Evolutionary conservation across 2,113 vertebrate genomes (phyloP).

Genomic region (Oryzias woworae): DNA sequence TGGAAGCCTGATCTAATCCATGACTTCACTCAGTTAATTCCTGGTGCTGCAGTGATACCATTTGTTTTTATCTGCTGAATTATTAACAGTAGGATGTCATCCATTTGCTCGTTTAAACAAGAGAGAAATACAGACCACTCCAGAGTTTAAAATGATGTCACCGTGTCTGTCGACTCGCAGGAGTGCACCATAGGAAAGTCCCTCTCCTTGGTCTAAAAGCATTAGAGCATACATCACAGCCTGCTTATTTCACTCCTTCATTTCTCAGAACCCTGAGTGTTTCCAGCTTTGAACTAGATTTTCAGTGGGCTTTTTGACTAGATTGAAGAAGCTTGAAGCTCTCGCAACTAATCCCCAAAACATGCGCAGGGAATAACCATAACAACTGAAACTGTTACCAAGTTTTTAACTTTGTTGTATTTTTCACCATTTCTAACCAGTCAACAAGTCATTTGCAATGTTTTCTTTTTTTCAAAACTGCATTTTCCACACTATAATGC

Average conservation of each 20-base stretch:
- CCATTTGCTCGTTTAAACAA: neutral
- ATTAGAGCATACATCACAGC: slow-evolving; percentile 45
- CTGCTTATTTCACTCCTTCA: slow-evolving; percentile 34
- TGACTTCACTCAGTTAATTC: slow-evolving; percentile 50
- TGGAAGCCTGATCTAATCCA: slow-evolving; percentile 32
- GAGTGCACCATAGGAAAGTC: slow-evolving; percentile 27
- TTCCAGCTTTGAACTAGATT: neutral
- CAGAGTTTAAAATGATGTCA: slow-evolving; percentile 40
- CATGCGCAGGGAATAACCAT: neutral
- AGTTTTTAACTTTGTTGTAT: too few relatives aligned
- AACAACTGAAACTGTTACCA: too few relatives aligned
- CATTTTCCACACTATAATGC: too few relatives aligned
- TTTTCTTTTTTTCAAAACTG: too few relatives aligned
- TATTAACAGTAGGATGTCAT: slow-evolving; percentile 36
- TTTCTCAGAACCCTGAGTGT: slow-evolving; percentile 26
- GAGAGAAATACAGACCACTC: slow-evolving; percentile 5
- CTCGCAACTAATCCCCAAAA: neutral
- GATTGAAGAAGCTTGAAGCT: too few relatives aligned
- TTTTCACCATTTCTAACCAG: too few relatives aligned
- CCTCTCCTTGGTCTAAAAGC: slow-evolving; percentile 14
- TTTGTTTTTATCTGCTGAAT: slow-evolving; percentile 55
- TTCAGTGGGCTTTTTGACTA: neutral
- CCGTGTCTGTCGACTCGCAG: slow-evolving; percentile 21
- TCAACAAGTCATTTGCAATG: too few relatives aligned
- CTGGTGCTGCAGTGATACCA: slow-evolving; percentile 43